Evolutionary conservation across 1,140 invertebrate species (phyloP), one percentile per base, ranked within the genome.

Genomic region (Tetraneura akinire): DNA sequence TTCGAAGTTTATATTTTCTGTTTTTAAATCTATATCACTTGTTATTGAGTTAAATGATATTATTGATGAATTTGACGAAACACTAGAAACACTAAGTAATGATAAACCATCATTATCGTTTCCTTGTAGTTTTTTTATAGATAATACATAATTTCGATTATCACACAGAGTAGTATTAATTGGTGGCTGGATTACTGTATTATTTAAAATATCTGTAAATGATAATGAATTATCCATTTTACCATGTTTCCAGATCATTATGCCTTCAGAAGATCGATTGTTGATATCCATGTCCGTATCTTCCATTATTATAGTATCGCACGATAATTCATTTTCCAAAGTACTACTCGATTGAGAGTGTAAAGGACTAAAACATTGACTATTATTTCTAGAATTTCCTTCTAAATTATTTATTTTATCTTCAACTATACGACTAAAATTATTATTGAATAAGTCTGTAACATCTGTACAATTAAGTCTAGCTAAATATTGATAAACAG

Each of bases 401-500:
- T 66, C 62, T 4, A 21, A 11, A n/a, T 66, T n/a, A 13, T 66
- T 16, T 42, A n/a, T 21, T 37, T 66, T 21, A 42, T 66, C 62
- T 1, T 37, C 32, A 4, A 8, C 3, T 37, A 37, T 4, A 21
- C 18, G n/a, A 42, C 0, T 66, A 13, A 42, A 66, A 6, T 66
- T 42, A 10, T 66, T 66, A 18, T 37, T 42, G 5, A 11, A 42
- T 13, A 21, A 42, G 10, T 42, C 62, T 21, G 37, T 3, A 10
- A 21, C 18, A 10, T 37, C 26, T 3, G 29, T 14, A 55, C 70
- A 74, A 21, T 74, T 18, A 3, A 74, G 18, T 5, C 49, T 53
- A 11, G 70, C 70, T 6, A 74, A 74, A 32, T 74, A 74, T 53
- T n/a, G 21, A 53, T 74, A 74, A n/a, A 55, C 29, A 0, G 13